A percentile compares a stretch with the other conserved stretches of the same genome.
phyloP scores from a whole-genome alignment of 2,113 vertebrate species.

The Rhineura floridana region DNA sequence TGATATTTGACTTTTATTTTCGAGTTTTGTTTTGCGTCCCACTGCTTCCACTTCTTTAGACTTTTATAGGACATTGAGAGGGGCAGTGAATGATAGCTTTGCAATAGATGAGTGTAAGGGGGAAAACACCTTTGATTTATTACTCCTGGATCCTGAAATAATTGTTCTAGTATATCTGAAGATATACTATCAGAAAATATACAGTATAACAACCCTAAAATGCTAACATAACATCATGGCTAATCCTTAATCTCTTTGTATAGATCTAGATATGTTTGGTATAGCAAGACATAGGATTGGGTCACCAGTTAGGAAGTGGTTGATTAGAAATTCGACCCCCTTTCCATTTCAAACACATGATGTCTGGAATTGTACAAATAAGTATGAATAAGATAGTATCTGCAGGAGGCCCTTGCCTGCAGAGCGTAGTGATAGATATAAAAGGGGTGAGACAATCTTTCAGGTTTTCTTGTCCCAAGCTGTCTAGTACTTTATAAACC shows the following conservation, averaged over 20 bases:
- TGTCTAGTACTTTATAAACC: too few relatives aligned
- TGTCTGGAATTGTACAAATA: neutral
- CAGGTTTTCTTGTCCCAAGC: too few relatives aligned
- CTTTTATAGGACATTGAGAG: neutral
- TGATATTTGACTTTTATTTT: neutral
- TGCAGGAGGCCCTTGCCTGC: too few relatives aligned
- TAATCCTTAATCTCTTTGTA: neutral
- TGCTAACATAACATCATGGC: neutral
- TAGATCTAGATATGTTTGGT: neutral
- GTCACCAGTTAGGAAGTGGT: neutral
- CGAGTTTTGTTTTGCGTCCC: neutral
- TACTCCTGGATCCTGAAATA: neutral
- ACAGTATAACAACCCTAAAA: neutral
- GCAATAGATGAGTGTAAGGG: too few relatives aligned
- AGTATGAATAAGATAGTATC: too few relatives aligned
- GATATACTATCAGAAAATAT: too few relatives aligned
- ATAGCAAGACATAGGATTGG: neutral
- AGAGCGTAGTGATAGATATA: too few relatives aligned
- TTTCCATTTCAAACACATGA: neutral
- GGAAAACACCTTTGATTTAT: neutral
- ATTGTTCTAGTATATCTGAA: neutral
- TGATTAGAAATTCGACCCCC: neutral
- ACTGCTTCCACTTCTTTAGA: neutral
- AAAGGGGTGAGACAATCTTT: too few relatives aligned
- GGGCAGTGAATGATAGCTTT: neutral